Evolutionary conservation across 2,113 vertebrate species (phyloP).

Genomic region (Notiomystis cincta): DNA sequence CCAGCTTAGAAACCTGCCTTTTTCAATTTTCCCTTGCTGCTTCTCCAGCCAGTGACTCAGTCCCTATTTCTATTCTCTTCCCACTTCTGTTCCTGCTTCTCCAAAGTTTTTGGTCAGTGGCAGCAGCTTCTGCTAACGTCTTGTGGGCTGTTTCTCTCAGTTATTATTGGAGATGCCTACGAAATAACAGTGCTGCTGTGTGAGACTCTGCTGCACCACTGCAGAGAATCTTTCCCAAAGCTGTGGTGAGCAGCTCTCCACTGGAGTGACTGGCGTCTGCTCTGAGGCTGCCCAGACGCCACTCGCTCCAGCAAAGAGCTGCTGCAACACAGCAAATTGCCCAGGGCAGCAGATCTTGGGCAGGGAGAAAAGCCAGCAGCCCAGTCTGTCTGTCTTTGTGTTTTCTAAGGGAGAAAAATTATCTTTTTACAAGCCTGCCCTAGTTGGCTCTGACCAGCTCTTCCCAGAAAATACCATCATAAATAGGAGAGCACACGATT

Average conservation of each 20-base stretch:
- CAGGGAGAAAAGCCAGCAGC: conserved; percentile 53
- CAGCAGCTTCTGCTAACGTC: conserved; percentile 42
- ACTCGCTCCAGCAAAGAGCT: conserved; percentile 54
- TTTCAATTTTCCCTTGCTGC: neutral
- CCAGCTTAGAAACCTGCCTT: neutral
- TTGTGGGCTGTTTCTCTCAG: conserved; percentile 39
- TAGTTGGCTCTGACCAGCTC: conserved; percentile 55
- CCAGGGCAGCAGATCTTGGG: conserved; percentile 63
- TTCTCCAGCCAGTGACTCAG: conserved; percentile 30
- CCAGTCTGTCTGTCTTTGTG: conserved; percentile 58
- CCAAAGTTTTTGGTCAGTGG: conserved; percentile 23
- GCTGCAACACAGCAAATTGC: conserved; percentile 61
- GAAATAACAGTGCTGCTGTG: conserved; percentile 56
- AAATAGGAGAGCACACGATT: conserved; percentile 55
- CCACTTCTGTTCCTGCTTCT: conserved; percentile 40
- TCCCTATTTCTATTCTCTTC: conserved; percentile 41
- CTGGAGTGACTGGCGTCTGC: conserved; percentile 60
- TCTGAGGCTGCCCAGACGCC: conserved; percentile 55
- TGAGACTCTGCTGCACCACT: conserved; percentile 18
- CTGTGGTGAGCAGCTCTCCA: conserved; percentile 46
- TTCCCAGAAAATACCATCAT: conserved; percentile 57
- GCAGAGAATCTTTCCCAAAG: conserved; percentile 59
- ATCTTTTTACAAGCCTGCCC: conserved; percentile 54
- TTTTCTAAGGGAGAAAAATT: conserved; percentile 58
- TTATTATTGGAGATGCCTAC: conserved; percentile 51